These are phyloP conservation scores for Brachionus rubens DNA, from an alignment of 1,140 invertebrate genomes.

Conservation along the genomic window DNA sequence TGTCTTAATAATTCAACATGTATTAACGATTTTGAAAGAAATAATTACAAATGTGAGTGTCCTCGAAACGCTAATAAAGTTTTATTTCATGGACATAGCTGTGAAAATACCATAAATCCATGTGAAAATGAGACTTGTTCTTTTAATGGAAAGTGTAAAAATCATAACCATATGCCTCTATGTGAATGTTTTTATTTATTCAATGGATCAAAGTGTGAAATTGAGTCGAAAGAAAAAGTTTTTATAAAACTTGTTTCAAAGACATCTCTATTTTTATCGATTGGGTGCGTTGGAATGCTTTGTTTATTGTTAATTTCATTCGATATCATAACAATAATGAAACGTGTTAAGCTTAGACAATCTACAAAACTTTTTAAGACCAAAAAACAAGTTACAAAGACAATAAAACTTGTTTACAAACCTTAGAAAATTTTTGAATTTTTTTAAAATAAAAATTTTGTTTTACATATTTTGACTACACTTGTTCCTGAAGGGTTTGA, in stretches of 20 bases:
- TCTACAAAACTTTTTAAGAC: too few species aligned
- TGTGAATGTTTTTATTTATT: constrained; percentile 22
- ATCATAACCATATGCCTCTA: not conserved
- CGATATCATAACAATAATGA: too few species aligned
- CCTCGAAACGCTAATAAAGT: constrained; percentile 72
- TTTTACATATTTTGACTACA: too few species aligned
- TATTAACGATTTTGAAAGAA: constrained; percentile 66
- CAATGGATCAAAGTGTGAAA: constrained; percentile 1
- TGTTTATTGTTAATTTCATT: too few species aligned
- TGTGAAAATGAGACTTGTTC: constrained; percentile 28
- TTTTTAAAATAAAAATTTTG: too few species aligned
- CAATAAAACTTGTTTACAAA: too few species aligned
- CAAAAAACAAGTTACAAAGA: too few species aligned
- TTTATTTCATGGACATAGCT: not conserved
- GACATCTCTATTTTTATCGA: not conserved
- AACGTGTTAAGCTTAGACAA: too few species aligned
- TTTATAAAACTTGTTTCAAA: not conserved
- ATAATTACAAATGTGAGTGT: constrained; percentile 52
- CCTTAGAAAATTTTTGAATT: too few species aligned
- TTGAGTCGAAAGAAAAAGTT: not conserved
- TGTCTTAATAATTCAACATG: constrained; percentile 17
- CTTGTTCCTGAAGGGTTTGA: too few species aligned
- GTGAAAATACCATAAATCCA: not conserved
- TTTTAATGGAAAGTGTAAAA: not conserved
- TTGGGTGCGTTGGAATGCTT: not conserved